Conservation (phyloP, 2,797 vertebrate genomes). For the Danio albolineatus region DNA sequence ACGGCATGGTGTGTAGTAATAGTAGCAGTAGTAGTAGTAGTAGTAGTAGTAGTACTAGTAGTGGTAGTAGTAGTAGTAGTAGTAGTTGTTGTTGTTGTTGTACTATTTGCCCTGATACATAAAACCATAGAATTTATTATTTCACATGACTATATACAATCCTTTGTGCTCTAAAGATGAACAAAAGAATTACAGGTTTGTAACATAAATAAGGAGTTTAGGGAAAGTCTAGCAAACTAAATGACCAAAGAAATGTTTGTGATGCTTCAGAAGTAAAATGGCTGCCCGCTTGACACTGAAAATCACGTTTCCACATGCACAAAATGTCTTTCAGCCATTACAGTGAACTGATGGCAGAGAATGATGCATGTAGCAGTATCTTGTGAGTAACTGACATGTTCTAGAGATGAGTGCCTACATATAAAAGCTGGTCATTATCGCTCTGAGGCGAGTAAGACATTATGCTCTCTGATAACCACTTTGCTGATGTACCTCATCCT, state of each 20-base stretch:
- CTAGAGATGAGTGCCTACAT: constrained; percentile 32
- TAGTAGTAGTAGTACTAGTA: no score
- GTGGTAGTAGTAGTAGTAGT: no score
- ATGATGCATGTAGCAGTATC: neutral
- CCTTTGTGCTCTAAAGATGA: no score
- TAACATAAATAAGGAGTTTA: no score
- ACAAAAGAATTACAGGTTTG: no score
- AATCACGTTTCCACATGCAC: neutral
- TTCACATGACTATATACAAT: no score
- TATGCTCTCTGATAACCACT: constrained; percentile 38
- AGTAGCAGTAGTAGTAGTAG: no score
- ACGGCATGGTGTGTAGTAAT: no score
- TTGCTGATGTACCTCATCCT: constrained; percentile 40
- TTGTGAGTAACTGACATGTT: constrained; percentile 18
- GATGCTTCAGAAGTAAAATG: neutral
- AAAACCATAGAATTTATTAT: no score
- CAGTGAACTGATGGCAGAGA: neutral
- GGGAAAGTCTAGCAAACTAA: neutral
- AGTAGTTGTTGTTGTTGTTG: no score
- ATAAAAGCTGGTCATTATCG: constrained; percentile 57
- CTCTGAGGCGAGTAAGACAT: constrained; percentile 22
- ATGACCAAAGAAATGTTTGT: neutral
- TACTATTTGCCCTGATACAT: no score
- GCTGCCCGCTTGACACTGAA: neutral
- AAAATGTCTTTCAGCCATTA: neutral